These are phyloP conservation scores for Cephus runcator DNA, from an alignment of 2,888 invertebrate genomes.

Conservation along the genomic window DNA sequence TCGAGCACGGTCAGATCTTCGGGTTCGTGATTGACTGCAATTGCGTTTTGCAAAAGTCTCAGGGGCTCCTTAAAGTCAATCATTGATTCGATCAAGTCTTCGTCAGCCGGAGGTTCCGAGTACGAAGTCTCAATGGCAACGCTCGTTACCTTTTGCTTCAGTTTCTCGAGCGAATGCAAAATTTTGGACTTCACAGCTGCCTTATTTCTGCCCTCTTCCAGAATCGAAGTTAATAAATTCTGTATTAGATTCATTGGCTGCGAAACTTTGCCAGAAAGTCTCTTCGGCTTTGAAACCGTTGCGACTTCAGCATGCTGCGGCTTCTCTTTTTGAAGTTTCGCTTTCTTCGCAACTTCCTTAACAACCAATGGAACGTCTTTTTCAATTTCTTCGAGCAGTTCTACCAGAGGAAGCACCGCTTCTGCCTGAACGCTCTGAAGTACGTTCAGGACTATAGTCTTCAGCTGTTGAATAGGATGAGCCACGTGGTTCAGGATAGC, in stretches of 20 bases:
- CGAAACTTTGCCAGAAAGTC: conserved; percentile 28
- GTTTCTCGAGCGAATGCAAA: conserved; percentile 34
- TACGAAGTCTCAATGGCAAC: conserved; percentile 48
- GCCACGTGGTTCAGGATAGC: conserved; percentile 44
- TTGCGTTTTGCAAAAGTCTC: conserved; percentile 34
- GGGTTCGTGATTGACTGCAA: conserved; percentile 40
- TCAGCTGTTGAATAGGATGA: conserved; percentile 45
- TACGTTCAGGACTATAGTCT: conserved; percentile 37
- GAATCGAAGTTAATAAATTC: conserved; percentile 40
- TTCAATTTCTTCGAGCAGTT: conserved; percentile 52
- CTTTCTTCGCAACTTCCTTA: conserved; percentile 42
- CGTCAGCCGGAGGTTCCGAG: conserved; percentile 44
- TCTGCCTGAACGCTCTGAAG: conserved; percentile 29
- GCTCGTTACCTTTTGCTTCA: conserved; percentile 41
- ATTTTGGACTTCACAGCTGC: conserved; percentile 26
- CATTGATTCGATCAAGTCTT: conserved; percentile 42
- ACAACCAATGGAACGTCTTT: conserved; percentile 44
- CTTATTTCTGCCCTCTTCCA: conserved; percentile 31
- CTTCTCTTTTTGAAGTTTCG: conserved; percentile 20
- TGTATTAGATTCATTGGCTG: conserved; percentile 43
- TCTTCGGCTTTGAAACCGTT: conserved; percentile 18
- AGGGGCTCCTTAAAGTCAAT: conserved; percentile 44
- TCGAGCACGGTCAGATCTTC: conserved; percentile 39
- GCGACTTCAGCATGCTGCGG: background rate
- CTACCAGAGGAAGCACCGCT: conserved; percentile 35